A percentile compares a stretch with the other conserved stretches of the same genome.
Evolutionary conservation across 2,797 vertebrate species (phyloP).

Genomic region (Pachyuromys duprasi): DNA sequence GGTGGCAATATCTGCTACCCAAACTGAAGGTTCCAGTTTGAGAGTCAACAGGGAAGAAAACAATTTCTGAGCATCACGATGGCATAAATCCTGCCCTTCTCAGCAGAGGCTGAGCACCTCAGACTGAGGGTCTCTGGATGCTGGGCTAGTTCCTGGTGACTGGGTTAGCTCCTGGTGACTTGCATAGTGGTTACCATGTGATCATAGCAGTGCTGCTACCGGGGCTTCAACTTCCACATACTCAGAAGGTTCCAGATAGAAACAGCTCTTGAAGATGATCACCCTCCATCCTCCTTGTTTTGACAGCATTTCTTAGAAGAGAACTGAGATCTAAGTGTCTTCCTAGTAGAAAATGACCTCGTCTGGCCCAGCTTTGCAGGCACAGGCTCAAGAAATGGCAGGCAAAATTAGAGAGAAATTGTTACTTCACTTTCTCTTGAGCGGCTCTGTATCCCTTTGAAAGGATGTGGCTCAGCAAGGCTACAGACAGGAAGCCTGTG

Average conservation of each 20-base stretch:
- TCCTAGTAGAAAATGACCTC: not conserved
- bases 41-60: not conserved
- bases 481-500: not conserved
- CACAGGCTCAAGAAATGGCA: not conserved
- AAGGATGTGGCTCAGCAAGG: not conserved
- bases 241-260: not conserved
- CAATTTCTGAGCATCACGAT: not conserved
- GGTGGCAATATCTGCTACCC: no score
- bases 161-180: not conserved
- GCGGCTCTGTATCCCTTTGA: not conserved
- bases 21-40: not conserved
- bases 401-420: not conserved
- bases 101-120: not conserved
- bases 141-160: not conserved
- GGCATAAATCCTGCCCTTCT: not conserved
- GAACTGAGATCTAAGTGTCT: not conserved
- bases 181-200: not conserved
- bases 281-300: no score
- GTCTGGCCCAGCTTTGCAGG: not conserved
- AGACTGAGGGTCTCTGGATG: not conserved
- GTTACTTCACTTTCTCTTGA: not conserved
- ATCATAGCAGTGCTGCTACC: not conserved
- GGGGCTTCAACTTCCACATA: not conserved
- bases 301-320: not conserved
- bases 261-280: not conserved